Conservation (phyloP, 2,113 vertebrate genomes). For the Cheirogaleus medius region DNA sequence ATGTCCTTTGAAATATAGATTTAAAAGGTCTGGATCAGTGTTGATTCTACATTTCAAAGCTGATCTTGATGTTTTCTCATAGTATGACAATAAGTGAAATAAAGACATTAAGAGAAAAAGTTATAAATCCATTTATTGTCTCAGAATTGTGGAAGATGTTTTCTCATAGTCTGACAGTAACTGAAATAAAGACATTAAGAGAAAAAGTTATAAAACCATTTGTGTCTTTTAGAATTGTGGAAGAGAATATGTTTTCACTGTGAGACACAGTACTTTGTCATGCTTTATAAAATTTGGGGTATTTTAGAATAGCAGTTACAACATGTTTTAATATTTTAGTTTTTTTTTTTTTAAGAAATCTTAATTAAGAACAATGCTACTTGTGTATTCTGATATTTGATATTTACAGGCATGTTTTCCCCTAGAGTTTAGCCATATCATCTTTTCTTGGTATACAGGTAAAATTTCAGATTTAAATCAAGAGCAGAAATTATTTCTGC, state of each 20-base stretch:
- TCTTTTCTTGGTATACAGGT: background rate
- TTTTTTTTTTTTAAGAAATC: background rate
- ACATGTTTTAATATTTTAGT: background rate
- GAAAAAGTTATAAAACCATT: background rate
- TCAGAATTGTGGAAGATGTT: background rate
- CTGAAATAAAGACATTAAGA: background rate
- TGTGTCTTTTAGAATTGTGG: background rate
- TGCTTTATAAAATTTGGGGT: conserved; percentile 12
- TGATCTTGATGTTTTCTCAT: conserved; percentile 20
- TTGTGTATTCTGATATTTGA: background rate
- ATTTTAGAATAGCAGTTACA: background rate
- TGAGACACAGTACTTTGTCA: background rate
- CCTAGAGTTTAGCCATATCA: background rate
- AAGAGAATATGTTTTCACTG: background rate
- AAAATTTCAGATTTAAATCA: conserved; percentile 38
- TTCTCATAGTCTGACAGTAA: background rate
- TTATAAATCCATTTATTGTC: background rate
- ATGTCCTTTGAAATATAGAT: background rate
- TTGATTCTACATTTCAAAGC: background rate
- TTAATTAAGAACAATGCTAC: background rate
- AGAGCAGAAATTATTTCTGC: conserved; percentile 8
- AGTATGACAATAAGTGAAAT: background rate
- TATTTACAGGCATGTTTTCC: background rate
- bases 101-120: background rate
- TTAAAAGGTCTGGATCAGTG: background rate